Conservation (phyloP, 1,140 invertebrate species). For the Drosophila grimshawi region DNA sequence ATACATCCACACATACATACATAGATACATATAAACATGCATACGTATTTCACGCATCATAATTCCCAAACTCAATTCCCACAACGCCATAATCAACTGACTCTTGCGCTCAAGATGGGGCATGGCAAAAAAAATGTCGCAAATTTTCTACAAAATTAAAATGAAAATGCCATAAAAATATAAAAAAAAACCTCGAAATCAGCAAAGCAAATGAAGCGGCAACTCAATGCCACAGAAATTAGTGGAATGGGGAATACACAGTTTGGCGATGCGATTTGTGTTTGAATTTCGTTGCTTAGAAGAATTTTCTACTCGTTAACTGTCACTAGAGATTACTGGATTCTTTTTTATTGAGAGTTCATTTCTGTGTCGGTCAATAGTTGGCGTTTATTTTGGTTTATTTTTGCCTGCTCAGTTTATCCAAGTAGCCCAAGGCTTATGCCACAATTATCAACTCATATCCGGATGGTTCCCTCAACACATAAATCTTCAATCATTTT, state of each 20-base stretch:
- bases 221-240: background rate
- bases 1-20: conserved; percentile 2
- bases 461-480: too few species aligned
- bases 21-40: conserved; percentile 5
- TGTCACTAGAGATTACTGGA: background rate
- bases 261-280: background rate
- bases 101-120: conserved; percentile 25
- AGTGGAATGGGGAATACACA: background rate
- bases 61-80: conserved; percentile 79
- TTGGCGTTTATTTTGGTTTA: too few species aligned
- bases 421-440: too few species aligned
- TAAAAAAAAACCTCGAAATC: conserved; percentile 73
- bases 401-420: too few species aligned
- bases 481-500: too few species aligned
- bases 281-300: background rate
- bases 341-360: too few species aligned
- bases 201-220: conserved; percentile 72
- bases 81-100: conserved; percentile 71
- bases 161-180: conserved; percentile 69
- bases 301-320: too few species aligned
- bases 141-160: conserved; percentile 62
- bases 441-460: too few species aligned
- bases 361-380: too few species aligned
- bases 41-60: conserved; percentile 62
- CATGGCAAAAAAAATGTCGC: conserved; percentile 30